These are phyloP conservation scores for Falco naumanni DNA, from an alignment of 2,797 vertebrate species.

Conservation along the genomic window DNA sequence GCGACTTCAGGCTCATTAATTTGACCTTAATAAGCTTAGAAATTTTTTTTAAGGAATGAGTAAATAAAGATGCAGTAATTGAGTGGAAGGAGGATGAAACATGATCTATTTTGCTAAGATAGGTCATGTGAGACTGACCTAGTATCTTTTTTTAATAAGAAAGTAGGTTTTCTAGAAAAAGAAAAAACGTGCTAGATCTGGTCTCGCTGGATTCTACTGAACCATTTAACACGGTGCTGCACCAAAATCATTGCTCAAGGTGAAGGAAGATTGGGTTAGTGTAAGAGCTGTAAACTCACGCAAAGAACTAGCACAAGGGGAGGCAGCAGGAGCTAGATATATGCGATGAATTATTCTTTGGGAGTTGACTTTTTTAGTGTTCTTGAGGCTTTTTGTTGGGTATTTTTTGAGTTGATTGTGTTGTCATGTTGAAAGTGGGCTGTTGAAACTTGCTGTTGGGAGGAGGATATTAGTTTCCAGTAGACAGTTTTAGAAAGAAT, in stretches of 20 bases:
- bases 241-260: not conserved
- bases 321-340: not conserved
- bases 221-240: not conserved
- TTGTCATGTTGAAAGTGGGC: not conserved
- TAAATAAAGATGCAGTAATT: not conserved
- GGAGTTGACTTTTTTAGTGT: not conserved
- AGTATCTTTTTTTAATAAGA: conserved; percentile 47
- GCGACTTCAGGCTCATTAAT: conserved; percentile 1
- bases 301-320: not conserved
- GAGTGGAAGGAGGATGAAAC: not conserved
- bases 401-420: not conserved
- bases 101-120: not conserved
- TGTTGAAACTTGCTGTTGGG: not conserved
- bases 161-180: conserved; percentile 53
- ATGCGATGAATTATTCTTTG: not conserved
- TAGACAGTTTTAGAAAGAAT: not conserved
- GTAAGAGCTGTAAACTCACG: not conserved
- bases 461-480: not conserved
- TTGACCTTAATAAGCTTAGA: conserved; percentile 1
- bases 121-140: conserved; percentile 45
- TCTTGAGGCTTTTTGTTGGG: not conserved
- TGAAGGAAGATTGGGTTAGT: not conserved
- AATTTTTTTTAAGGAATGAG: not conserved
- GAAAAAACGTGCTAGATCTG: conserved; percentile 1
- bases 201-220: conserved; percentile 34